Conservation (phyloP, 2,797 vertebrate species). For the Enteromius paludinosus region DNA sequence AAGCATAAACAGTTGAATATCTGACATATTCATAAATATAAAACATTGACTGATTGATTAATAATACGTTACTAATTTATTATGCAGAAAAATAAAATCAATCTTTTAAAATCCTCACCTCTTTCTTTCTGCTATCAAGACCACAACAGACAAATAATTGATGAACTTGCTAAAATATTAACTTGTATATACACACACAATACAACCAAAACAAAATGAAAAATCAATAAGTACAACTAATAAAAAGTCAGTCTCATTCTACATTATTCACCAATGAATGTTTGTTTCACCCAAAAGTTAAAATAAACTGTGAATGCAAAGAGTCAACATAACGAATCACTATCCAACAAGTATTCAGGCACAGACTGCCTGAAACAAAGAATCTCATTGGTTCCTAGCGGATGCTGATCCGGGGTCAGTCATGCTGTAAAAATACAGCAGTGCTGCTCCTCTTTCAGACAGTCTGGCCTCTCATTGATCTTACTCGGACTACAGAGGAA, state of each 20-base stretch:
- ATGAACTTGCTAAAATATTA: neutral
- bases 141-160: neutral
- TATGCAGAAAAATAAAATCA: neutral
- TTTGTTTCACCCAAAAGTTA: neutral
- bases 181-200: too few species aligned
- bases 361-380: neutral
- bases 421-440: constrained; percentile 29
- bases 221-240: neutral
- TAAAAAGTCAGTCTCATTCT: neutral
- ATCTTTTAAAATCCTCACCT: neutral
- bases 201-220: neutral
- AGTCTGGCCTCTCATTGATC: constrained; percentile 48
- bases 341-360: constrained; percentile 17
- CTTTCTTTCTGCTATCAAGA: neutral
- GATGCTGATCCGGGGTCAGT: constrained; percentile 26
- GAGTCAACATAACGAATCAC: constrained; percentile 2
- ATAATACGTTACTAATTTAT: neutral
- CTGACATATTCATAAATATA: neutral
- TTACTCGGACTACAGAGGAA: constrained; percentile 70
- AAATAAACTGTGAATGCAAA: neutral
- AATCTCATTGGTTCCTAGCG: constrained; percentile 3
- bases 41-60: neutral
- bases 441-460: neutral
- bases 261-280: neutral
- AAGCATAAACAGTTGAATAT: neutral